These are phyloP conservation scores for Conus canariensis DNA, from an alignment of 2,888 invertebrate genomes.

Conservation along the genomic window DNA sequence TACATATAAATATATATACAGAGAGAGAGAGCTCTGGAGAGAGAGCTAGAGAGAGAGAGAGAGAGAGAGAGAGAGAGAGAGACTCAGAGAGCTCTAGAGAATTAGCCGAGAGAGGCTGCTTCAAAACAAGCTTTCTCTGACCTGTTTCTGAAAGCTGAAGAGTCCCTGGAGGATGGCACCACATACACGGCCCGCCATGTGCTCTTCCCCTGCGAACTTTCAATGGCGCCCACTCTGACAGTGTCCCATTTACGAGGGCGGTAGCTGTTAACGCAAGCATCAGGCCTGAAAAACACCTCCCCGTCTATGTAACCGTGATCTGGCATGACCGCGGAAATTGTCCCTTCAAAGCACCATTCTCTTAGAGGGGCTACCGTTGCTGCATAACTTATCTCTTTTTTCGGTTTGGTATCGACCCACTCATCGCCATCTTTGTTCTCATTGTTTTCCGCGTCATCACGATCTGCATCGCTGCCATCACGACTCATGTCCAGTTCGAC, in stretches of 20 bases:
- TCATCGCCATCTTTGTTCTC: not conserved
- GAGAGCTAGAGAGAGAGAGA: not conserved
- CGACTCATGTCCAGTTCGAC: constrained; percentile 35
- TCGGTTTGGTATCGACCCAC: not conserved
- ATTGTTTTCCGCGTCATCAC: constrained; percentile 23
- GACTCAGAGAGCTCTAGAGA: no score
- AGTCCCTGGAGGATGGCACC: constrained; percentile 52
- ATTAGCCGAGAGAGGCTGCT: no score
- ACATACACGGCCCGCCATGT: constrained; percentile 70
- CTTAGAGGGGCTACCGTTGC: constrained; percentile 61
- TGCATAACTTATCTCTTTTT: constrained; percentile 36
- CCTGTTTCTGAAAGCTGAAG: constrained; percentile 43
- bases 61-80: not conserved
- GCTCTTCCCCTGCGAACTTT: constrained; percentile 69
- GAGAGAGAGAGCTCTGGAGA: no score
- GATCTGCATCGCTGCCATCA: not conserved
- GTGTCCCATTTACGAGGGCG: constrained; percentile 65
- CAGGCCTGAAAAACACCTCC: constrained; percentile 64
- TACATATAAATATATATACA: not conserved
- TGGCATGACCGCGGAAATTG: constrained; percentile 59
- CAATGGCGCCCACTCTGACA: constrained; percentile 67
- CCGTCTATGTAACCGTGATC: constrained; percentile 74
- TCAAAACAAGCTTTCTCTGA: not conserved
- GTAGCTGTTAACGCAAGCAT: constrained; percentile 61
- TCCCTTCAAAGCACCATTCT: constrained; percentile 61